These are phyloP conservation scores for Proisotoma minuta DNA, from an alignment of 2,888 invertebrate genomes.

Conservation along the genomic window DNA sequence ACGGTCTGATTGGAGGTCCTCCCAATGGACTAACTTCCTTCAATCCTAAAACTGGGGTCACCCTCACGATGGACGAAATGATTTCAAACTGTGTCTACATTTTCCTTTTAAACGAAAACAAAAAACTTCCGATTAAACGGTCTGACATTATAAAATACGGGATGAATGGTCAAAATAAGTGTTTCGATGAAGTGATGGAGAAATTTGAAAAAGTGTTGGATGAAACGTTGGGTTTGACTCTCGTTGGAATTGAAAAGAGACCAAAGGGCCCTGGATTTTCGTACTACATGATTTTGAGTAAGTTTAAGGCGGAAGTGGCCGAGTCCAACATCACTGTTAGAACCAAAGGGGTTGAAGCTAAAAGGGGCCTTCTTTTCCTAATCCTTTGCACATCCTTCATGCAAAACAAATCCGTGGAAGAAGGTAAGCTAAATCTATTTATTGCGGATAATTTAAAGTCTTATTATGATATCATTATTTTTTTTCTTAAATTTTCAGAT, in stretches of 20 bases:
- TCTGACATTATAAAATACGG: constrained; percentile 39
- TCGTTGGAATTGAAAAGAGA: constrained; percentile 32
- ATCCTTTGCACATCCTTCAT: constrained; percentile 38
- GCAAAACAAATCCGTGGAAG: constrained; percentile 36
- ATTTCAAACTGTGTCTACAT: constrained; percentile 37
- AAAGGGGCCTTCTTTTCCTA: constrained; percentile 24
- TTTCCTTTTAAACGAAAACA: constrained; percentile 37
- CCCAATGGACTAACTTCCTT: neutral
- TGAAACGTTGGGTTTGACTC: constrained; percentile 40
- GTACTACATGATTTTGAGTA: constrained; percentile 34
- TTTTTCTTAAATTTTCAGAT: too few relatives aligned
- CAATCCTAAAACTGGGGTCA: constrained; percentile 11
- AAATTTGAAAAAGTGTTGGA: constrained; percentile 23
- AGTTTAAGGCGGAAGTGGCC: constrained; percentile 28
- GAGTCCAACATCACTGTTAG: too few relatives aligned
- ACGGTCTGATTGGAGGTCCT: neutral
- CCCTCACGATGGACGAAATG: constrained; percentile 36
- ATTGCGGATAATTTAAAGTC: too few relatives aligned
- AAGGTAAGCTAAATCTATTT: too few relatives aligned
- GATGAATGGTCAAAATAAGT: constrained; percentile 38
- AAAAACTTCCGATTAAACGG: constrained; percentile 40
- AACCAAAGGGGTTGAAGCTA: too few relatives aligned
- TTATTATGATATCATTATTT: too few relatives aligned
- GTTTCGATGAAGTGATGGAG: constrained; percentile 33
- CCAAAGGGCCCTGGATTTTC: constrained; percentile 7